Conservation (phyloP, 2,113 vertebrate genomes). For the Cryptotis parvus region DNA sequence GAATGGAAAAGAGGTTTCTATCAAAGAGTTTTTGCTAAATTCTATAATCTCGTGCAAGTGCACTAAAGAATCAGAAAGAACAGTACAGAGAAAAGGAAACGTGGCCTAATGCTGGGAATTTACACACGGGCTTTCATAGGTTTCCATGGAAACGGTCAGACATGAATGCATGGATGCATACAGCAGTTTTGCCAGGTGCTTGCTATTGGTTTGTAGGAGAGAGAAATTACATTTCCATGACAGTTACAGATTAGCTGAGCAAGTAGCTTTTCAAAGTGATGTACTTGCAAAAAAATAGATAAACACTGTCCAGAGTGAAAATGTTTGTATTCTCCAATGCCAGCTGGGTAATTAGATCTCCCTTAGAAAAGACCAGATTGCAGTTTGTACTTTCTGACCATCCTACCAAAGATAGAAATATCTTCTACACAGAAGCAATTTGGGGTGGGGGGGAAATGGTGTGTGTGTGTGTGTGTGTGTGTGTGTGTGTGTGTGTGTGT, state of each 20-base stretch:
- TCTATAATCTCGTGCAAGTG: neutral
- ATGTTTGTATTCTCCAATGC: conserved; percentile 77
- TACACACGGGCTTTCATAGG: conserved; percentile 79
- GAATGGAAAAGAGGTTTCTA: conserved; percentile 3
- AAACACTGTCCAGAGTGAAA: conserved; percentile 79
- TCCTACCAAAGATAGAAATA: conserved; percentile 74
- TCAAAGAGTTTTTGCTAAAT: neutral
- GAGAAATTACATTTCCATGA: conserved; percentile 86
- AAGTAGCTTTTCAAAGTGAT: conserved; percentile 84
- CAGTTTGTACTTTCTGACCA: conserved; percentile 72
- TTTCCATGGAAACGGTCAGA: conserved; percentile 88
- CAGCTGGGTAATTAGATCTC: conserved; percentile 77
- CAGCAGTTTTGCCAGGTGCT: conserved; percentile 83
- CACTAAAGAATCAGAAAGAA: neutral
- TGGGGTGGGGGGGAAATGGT: conserved; percentile 28
- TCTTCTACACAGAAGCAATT: conserved; percentile 73
- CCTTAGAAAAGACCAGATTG: conserved; percentile 77
- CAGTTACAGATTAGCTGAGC: conserved; percentile 88
- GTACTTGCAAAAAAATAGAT: conserved; percentile 84
- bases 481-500: too few species aligned
- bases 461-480: too few species aligned
- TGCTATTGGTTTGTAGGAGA: conserved; percentile 79
- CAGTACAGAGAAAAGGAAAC: conserved; percentile 9
- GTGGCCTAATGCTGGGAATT: conserved; percentile 78
- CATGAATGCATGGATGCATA: conserved; percentile 83